Conservation (phyloP, 1,140 invertebrate species). For the Proales similis region DNA sequence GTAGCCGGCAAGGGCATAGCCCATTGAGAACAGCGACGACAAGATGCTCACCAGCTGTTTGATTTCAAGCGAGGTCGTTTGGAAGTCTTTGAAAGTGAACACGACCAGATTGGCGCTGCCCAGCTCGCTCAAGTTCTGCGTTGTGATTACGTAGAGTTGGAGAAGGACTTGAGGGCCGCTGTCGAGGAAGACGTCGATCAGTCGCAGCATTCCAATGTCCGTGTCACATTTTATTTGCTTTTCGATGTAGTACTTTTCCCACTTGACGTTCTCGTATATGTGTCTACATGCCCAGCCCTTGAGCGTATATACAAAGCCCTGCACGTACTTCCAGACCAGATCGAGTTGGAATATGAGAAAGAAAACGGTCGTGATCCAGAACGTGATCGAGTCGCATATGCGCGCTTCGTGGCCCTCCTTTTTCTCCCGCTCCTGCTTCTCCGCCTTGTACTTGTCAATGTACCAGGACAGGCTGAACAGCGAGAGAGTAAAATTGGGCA, state of each 20-base stretch:
- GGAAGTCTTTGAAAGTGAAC: conserved; percentile 34
- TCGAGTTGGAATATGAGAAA: conserved; percentile 30
- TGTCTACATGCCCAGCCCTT: conserved; percentile 36
- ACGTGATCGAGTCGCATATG: conserved; percentile 14
- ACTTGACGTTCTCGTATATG: conserved; percentile 29
- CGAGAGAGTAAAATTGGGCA: conserved; percentile 37
- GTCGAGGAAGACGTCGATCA: conserved; percentile 30
- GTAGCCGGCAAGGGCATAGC: conserved; percentile 27
- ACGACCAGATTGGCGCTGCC: conserved; percentile 14
- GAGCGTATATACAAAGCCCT: conserved; percentile 29
- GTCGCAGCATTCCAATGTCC: conserved; percentile 30
- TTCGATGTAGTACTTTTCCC: conserved; percentile 34
- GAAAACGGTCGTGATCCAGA: conserved; percentile 25
- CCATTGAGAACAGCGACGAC: conserved; percentile 25
- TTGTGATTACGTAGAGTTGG: conserved; percentile 31
- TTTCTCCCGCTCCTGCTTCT: conserved; percentile 9
- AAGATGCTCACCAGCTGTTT: conserved; percentile 28
- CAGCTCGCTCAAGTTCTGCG: conserved; percentile 19
- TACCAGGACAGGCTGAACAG: conserved; percentile 32
- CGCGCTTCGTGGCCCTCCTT: conserved; percentile 1
- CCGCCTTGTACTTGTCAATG: conserved; percentile 12
- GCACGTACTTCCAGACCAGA: conserved; percentile 32
- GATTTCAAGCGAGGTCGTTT: conserved; percentile 33
- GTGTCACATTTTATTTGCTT: conserved; percentile 37
- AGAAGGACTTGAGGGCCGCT: conserved; percentile 32